Conservation (phyloP, 2,888 invertebrate genomes). For the Suillia variegata region DNA sequence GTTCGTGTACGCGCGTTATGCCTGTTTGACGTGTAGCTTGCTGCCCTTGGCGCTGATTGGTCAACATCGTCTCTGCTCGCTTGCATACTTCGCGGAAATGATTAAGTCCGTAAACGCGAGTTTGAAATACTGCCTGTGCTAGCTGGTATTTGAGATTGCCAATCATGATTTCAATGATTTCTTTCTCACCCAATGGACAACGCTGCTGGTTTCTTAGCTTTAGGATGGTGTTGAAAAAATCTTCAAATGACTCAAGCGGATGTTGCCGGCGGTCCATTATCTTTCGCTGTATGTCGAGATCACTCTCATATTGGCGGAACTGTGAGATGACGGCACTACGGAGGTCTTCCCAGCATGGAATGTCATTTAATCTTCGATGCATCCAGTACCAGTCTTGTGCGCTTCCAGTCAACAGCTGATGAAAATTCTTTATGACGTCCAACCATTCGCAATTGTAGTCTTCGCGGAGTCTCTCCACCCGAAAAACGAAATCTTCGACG, state of each 20-base stretch:
- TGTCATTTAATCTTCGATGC: neutral
- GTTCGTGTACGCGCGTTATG: no score
- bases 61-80: conserved; percentile 5
- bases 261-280: conserved; percentile 18
- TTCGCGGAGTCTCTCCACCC: conserved; percentile 1
- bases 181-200: conserved; percentile 5
- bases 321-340: conserved; percentile 4
- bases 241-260: conserved; percentile 7
- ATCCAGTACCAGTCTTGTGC: no score
- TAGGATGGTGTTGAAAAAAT: no score
- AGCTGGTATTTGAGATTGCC: conserved; percentile 5
- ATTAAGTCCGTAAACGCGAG: conserved; percentile 2
- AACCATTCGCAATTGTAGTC: conserved; percentile 12
- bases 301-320: conserved; percentile 9
- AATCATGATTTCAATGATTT: conserved; percentile 7
- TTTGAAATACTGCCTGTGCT: conserved; percentile 8
- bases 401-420: no score
- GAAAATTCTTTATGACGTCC: no score
- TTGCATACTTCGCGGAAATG: conserved; percentile 6
- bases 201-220: conserved; percentile 9
- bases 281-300: conserved; percentile 1
- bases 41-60: no score
- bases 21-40: no score
- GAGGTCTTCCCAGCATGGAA: conserved; percentile 7
- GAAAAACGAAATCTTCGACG: no score